A percentile compares a stretch with the other conserved stretches of the same genome.
Evolutionary conservation across 2,797 vertebrate species (phyloP).

Genomic region (Crocidura indochinensis): DNA sequence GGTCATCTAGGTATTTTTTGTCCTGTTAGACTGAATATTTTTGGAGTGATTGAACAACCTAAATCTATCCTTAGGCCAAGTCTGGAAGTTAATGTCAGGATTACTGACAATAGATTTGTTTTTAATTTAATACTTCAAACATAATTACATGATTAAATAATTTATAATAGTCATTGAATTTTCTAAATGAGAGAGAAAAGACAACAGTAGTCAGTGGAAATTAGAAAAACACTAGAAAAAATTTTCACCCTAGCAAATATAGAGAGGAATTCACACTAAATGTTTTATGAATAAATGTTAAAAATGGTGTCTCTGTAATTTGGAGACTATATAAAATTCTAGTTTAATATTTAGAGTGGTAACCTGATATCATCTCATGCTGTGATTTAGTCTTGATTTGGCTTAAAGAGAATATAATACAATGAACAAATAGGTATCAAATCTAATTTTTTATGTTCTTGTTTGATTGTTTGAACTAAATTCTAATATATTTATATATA

Average conservation of each 20-base stretch:
- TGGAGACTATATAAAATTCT: not conserved
- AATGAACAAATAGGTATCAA: not conserved
- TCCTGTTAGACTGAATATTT: slow-evolving; percentile 41
- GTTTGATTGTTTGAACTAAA: not conserved
- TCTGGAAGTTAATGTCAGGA: slow-evolving; percentile 20
- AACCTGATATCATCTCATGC: not conserved
- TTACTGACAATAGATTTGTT: slow-evolving; percentile 36
- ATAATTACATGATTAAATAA: slow-evolving; percentile 57
- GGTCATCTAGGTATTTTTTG: slow-evolving; percentile 41
- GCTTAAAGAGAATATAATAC: not conserved
- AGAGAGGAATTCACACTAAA: not conserved
- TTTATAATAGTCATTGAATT: slow-evolving; percentile 51
- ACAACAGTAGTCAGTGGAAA: slow-evolving; percentile 19
- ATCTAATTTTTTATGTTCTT: not conserved
- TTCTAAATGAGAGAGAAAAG: slow-evolving; percentile 1
- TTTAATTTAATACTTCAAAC: slow-evolving; percentile 57
- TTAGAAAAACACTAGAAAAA: not conserved
- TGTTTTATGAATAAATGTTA: not conserved
- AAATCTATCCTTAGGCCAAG: slow-evolving; percentile 26
- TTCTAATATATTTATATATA: not conserved
- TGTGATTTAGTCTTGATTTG: not conserved
- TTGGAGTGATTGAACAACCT: slow-evolving; percentile 43
- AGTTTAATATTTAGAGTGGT: not conserved
- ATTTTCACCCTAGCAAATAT: not conserved
- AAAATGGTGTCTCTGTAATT: not conserved